A percentile compares a stretch with the other conserved stretches of the same genome.
These are phyloP conservation scores for Drosophila antonietae DNA, from an alignment of 2,888 invertebrate species.

Conservation along the genomic window DNA sequence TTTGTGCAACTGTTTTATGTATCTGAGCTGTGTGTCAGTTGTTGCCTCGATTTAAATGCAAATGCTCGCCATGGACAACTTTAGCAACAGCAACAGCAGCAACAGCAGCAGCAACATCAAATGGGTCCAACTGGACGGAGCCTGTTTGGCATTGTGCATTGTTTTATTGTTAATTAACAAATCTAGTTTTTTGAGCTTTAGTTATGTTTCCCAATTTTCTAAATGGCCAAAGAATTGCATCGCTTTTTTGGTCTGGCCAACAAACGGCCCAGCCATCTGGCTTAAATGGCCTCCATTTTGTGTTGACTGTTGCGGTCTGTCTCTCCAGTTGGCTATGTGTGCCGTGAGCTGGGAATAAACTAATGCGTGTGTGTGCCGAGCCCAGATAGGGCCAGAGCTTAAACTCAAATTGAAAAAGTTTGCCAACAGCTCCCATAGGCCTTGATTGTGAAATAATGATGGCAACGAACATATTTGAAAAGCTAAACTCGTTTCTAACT, in stretches of 20 bases:
- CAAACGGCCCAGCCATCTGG: constrained; percentile 15
- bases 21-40: constrained; percentile 35
- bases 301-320: constrained; percentile 41
- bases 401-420: constrained; percentile 17
- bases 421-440: not conserved
- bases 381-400: constrained; percentile 3
- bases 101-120: constrained; percentile 34
- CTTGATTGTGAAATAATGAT: constrained; percentile 10
- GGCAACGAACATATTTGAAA: not conserved
- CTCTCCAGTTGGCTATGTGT: constrained; percentile 16
- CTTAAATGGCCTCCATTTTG: constrained; percentile 44
- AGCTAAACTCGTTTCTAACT: not conserved
- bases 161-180: constrained; percentile 79
- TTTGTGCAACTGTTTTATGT: constrained; percentile 48
- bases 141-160: constrained; percentile 33
- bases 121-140: constrained; percentile 17
- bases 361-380: constrained; percentile 14
- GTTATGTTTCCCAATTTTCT: constrained; percentile 59
- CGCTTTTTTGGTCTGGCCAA: constrained; percentile 23
- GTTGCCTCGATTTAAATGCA: constrained; percentile 76
- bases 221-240: constrained; percentile 50
- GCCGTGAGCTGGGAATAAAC: constrained; percentile 12
- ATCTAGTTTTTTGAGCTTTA: constrained; percentile 64
- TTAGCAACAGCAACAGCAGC: constrained; percentile 4
- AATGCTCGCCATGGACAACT: constrained; percentile 52